Percentiles rank a stretch among this genome's conserved stretches.
phyloP scores from a whole-genome alignment of 2,113 vertebrate genomes.

The Cephalopholis sonnerati region DNA sequence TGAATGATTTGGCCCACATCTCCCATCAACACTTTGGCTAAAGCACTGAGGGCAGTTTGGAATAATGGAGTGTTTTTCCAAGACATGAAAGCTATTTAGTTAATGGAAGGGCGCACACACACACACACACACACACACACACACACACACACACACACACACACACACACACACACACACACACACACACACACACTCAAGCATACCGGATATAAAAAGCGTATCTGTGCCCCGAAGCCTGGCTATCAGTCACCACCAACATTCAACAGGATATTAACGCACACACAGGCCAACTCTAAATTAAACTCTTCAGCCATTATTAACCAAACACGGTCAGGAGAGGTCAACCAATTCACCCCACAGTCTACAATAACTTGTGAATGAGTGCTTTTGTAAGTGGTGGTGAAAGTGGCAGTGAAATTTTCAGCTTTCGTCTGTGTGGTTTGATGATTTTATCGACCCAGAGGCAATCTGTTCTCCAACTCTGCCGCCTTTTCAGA shows the following conservation, averaged over 20 bases:
- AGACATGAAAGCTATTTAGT: slow-evolving; percentile 53
- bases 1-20: slow-evolving; percentile 51
- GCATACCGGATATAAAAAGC: slow-evolving; percentile 6
- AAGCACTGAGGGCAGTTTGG: slow-evolving; percentile 42
- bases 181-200: slow-evolving; percentile 3
- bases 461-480: slow-evolving; percentile 22
- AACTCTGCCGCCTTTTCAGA: slow-evolving; percentile 28
- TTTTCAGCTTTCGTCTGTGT: slow-evolving; percentile 6
- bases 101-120: slow-evolving; percentile 2
- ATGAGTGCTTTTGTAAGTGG: background rate
- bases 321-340: background rate
- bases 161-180: background rate
- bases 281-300: slow-evolving; percentile 10
- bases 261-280: slow-evolving; percentile 41
- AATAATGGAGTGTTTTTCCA: slow-evolving; percentile 56
- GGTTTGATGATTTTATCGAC: slow-evolving; percentile 41
- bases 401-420: background rate
- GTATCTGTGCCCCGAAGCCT: background rate
- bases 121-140: slow-evolving; percentile 5
- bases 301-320: background rate
- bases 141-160: background rate
- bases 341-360: slow-evolving; percentile 15
- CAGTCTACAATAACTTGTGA: slow-evolving; percentile 12
- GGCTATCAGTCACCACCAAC: slow-evolving; percentile 7
- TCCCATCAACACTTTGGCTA: slow-evolving; percentile 52